Conservation (phyloP, 1,140 invertebrate genomes). For the Drosophila dunni region DNA sequence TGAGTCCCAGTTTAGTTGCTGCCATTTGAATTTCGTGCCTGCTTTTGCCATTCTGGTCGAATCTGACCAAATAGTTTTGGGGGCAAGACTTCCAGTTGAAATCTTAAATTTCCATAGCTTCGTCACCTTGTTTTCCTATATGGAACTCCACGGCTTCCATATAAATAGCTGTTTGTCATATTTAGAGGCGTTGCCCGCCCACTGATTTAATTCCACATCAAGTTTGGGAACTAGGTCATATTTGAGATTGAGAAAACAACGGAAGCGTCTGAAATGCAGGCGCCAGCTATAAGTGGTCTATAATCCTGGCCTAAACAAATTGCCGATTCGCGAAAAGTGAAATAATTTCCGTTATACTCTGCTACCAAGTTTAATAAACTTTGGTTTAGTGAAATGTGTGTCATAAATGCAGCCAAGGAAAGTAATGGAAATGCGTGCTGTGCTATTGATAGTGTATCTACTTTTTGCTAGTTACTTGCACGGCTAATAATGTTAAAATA, state of each 20-base stretch:
- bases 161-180: slow-evolving; percentile 69
- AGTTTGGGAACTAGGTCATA: slow-evolving; percentile 30
- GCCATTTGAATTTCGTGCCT: slow-evolving; percentile 57
- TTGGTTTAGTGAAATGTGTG: slow-evolving; percentile 43
- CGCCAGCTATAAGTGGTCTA: slow-evolving; percentile 44
- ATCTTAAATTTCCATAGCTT: slow-evolving; percentile 65
- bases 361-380: slow-evolving; percentile 28
- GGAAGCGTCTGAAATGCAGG: slow-evolving; percentile 34
- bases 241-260: slow-evolving; percentile 31
- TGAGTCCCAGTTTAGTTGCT: slow-evolving; percentile 1
- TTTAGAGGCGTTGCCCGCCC: slow-evolving; percentile 57
- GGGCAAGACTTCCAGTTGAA: slow-evolving; percentile 31
- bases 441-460: background rate
- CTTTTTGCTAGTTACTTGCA: too few species aligned
- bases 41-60: slow-evolving; percentile 58
- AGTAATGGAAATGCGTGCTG: background rate
- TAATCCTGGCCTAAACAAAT: slow-evolving; percentile 27
- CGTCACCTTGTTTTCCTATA: slow-evolving; percentile 53
- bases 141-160: slow-evolving; percentile 53
- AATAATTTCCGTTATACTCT: slow-evolving; percentile 37
- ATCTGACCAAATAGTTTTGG: slow-evolving; percentile 38
- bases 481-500: background rate
- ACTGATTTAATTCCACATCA: slow-evolving; percentile 31
- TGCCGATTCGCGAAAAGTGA: slow-evolving; percentile 30
- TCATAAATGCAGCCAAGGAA: slow-evolving; percentile 34